phyloP scores from a whole-genome alignment of 2,797 vertebrate genomes.

The Tauraco hartlaubi region DNA sequence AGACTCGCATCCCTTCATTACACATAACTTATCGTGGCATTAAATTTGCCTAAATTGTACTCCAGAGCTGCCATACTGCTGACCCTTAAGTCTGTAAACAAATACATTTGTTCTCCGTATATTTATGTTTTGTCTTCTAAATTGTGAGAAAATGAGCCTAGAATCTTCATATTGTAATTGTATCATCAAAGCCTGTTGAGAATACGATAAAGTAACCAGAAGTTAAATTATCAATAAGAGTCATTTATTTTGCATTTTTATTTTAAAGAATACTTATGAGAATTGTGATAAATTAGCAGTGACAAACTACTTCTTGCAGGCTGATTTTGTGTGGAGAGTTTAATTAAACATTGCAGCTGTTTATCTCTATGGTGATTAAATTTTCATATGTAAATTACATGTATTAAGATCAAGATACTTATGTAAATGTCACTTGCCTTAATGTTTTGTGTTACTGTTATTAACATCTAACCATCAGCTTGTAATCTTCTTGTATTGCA shows the following conservation, averaged over 20 bases:
- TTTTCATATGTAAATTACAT: constrained; percentile 89
- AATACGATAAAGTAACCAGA: constrained; percentile 84
- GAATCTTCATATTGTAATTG: constrained; percentile 79
- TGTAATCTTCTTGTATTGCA: constrained; percentile 83
- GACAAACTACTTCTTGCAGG: constrained; percentile 86
- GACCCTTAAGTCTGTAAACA: constrained; percentile 80
- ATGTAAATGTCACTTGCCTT: constrained; percentile 89
- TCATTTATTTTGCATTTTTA: constrained; percentile 87
- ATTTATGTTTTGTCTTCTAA: constrained; percentile 76
- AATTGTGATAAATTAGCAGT: constrained; percentile 87
- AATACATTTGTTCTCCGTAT: constrained; percentile 76
- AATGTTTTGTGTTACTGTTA: constrained; percentile 87
- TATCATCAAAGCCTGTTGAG: constrained; percentile 84
- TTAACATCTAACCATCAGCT: constrained; percentile 85
- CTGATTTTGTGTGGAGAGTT: constrained; percentile 88
- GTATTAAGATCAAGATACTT: constrained; percentile 89
- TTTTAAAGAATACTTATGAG: constrained; percentile 87
- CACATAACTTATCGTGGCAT: constrained; percentile 69
- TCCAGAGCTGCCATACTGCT: constrained; percentile 60
- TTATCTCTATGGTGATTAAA: constrained; percentile 88
- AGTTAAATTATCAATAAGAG: constrained; percentile 88
- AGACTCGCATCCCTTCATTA: constrained; percentile 57
- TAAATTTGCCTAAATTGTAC: constrained; percentile 76
- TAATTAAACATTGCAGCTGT: constrained; percentile 90
- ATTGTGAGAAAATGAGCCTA: constrained; percentile 76